phyloP scores from a whole-genome alignment of 2,113 vertebrate species.

The Brachyhypopomus occidentalis region DNA sequence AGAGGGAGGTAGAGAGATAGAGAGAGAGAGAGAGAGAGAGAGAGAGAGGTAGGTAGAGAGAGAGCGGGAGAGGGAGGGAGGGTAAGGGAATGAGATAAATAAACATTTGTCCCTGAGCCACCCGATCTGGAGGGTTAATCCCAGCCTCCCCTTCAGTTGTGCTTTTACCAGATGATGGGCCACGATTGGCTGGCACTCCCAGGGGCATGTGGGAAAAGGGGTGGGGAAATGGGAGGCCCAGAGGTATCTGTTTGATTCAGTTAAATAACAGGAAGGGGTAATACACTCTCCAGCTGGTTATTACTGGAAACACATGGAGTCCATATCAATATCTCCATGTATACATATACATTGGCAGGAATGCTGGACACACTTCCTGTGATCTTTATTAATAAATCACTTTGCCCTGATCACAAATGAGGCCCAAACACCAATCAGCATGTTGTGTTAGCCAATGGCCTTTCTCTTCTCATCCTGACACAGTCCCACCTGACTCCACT shows the following conservation, averaged over 20 bases:
- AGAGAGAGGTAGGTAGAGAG: conserved; percentile 12
- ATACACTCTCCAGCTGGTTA: conserved; percentile 63
- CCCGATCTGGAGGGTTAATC: conserved; percentile 76
- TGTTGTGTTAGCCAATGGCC: background rate
- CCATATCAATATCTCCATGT: conserved; percentile 10
- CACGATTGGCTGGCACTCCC: conserved; percentile 62
- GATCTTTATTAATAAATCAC: conserved; percentile 16
- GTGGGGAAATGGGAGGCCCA: conserved; percentile 30
- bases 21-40: conserved; percentile 31
- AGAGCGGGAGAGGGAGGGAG: conserved; percentile 5
- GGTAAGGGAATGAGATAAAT: conserved; percentile 38
- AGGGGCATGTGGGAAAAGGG: conserved; percentile 60
- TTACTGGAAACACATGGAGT: conserved; percentile 53
- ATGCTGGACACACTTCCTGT: background rate
- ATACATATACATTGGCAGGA: conserved; percentile 34
- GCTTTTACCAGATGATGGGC: conserved; percentile 73
- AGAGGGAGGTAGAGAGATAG: conserved; percentile 51
- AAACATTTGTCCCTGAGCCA: conserved; percentile 74
- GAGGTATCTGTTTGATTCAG: conserved; percentile 68
- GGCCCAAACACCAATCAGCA: background rate
- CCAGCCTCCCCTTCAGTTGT: conserved; percentile 69
- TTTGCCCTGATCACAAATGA: background rate
- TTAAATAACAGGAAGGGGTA: conserved; percentile 75
- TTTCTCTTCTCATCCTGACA: background rate
- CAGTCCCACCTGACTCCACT: background rate